Evolutionary conservation across 1,140 invertebrate species (phyloP), one percentile per base, ranked within the genome.

Genomic region (Cherax destructor): DNA sequence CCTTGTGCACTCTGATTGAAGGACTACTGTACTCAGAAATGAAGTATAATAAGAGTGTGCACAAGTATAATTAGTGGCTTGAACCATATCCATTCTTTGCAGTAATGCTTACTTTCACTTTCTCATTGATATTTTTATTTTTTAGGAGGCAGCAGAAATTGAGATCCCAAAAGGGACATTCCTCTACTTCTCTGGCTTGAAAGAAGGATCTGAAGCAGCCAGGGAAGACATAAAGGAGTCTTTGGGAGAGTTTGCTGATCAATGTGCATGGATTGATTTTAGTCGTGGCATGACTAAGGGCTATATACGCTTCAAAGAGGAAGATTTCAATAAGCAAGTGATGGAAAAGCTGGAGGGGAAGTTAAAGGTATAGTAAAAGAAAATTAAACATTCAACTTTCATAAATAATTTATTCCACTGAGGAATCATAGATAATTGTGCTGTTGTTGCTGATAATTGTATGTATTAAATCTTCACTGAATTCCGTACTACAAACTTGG

Each of bases 261-360:
- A 96, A 90, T 95, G 97, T 41, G 96, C 96, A 3, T 98, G 95
- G 94, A 95, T 98, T 89, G 97, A 97, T 93, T 98, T 96, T 93
- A 96, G 96, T 91, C 96, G 95, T 87, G 97, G 97, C 11, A 96
- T 97, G 91, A 94, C 95, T 1, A 95, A 97, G 93, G 97, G 97
- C 13, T 96, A 96, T 94, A 95, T 98, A 16, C 95, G 97, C 77
- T 94, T 98, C 30, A 94, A 95, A 13, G 96, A 96, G 92, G 96
- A 97, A 93, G 96, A 97, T 94, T 94, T 95, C 49, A 97, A 97
- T 2, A 96, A 96, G 88, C 94, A 95, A 86, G 94, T 97, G 91
- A 93, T 96, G 86, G 96, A 96, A 76, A 96, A 97, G 94, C 94
- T 97, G 81, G 94, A 91, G 24, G 89, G 92, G 69, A 92, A 91